A percentile compares a stretch with the other conserved stretches of the same genome.
These are phyloP conservation scores for Zosterops japonicus DNA, from an alignment of 2,113 vertebrate genomes.

Conservation along the genomic window DNA sequence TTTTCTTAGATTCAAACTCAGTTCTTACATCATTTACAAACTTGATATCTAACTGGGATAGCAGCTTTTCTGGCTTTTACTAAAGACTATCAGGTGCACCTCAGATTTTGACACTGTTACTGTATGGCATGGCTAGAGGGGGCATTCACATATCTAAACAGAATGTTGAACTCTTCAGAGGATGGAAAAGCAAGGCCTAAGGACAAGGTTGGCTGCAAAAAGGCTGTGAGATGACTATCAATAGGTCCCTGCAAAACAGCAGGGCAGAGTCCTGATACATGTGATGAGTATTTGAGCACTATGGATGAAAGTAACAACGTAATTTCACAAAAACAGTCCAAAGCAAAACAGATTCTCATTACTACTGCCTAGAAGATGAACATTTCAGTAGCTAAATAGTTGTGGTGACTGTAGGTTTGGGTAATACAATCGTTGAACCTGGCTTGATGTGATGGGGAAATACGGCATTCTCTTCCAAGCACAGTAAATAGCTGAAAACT, in stretches of 20 bases:
- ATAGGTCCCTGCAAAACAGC: rapidly evolving
- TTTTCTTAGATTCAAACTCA: neutral
- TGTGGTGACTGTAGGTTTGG: neutral
- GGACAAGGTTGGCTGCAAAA: neutral
- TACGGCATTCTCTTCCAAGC: rapidly evolving
- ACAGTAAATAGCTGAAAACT: neutral
- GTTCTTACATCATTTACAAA: neutral
- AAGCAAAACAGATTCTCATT: neutral
- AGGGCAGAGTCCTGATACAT: neutral
- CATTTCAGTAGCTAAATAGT: neutral
- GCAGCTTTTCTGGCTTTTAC: neutral
- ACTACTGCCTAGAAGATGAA: neutral
- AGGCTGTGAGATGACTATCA: neutral
- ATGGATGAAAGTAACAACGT: rapidly evolving
- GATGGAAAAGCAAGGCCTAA: neutral
- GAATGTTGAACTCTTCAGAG: neutral
- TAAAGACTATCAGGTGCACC: neutral
- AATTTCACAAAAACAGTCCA: neutral
- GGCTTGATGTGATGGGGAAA: neutral
- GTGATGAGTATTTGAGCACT: neutral
- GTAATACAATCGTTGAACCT: neutral
- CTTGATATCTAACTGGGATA: neutral
- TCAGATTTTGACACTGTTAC: neutral
- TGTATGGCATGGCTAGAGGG: neutral
- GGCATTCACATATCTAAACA: neutral